A percentile compares a stretch with the other conserved stretches of the same genome.
These are phyloP conservation scores for Geophilus truncorum DNA, from an alignment of 2,888 invertebrate species.

Conservation along the genomic window DNA sequence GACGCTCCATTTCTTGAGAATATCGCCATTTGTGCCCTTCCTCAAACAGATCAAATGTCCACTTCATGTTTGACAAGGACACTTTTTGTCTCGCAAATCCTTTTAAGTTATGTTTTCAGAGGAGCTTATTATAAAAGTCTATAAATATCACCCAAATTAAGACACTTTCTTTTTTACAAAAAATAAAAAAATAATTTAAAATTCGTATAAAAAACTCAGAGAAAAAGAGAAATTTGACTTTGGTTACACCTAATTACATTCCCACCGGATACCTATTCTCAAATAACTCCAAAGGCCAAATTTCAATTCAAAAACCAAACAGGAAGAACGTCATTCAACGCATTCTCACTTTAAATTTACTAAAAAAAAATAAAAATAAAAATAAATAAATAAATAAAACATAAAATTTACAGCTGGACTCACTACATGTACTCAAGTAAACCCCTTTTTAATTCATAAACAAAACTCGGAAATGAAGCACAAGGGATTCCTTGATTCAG, in stretches of 20 bases:
- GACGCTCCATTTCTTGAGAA: background rate
- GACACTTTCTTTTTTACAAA: too few species aligned
- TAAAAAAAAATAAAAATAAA: background rate
- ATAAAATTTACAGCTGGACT: background rate
- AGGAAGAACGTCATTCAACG: conserved; percentile 1
- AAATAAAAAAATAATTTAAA: too few species aligned
- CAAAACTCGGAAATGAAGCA: background rate
- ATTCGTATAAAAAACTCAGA: background rate
- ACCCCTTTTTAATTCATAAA: background rate
- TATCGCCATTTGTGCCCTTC: background rate
- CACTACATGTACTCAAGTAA: background rate
- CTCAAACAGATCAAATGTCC: background rate
- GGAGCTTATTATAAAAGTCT: background rate
- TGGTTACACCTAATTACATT: background rate
- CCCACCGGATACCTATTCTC: background rate
- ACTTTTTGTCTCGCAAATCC: background rate
- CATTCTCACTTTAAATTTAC: background rate
- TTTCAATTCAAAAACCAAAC: background rate
- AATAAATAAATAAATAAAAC: background rate
- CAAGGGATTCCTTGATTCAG: background rate
- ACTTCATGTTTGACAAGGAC: background rate
- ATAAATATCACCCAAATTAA: background rate
- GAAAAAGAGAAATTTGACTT: background rate
- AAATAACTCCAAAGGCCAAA: background rate
- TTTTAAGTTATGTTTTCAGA: background rate